Conservation (phyloP, 2,113 vertebrate genomes). For the Grus americana region DNA sequence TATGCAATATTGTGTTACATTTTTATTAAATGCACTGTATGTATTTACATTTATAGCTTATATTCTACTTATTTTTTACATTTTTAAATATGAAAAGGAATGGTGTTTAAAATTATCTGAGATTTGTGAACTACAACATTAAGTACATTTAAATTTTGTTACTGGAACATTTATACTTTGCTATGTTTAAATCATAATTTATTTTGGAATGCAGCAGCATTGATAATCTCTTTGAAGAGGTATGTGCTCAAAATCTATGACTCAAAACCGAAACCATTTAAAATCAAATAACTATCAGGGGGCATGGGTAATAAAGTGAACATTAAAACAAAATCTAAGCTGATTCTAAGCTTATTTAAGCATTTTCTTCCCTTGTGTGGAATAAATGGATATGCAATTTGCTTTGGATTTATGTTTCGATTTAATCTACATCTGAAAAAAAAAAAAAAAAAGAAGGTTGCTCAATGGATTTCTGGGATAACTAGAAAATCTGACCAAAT, state of each 20-base stretch:
- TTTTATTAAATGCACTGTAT: neutral
- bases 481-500: conserved; percentile 1
- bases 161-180: neutral
- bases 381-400: conserved; percentile 12
- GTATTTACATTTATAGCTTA: neutral
- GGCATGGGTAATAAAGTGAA: neutral
- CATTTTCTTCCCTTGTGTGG: neutral
- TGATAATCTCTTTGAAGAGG: neutral
- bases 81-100: neutral
- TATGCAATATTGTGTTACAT: neutral
- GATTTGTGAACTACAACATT: neutral
- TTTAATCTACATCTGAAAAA: neutral
- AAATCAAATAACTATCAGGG: conserved; percentile 1
- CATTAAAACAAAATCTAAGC: neutral
- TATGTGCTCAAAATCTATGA: neutral
- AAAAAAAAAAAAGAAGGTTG: neutral
- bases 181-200: neutral
- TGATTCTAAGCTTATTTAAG: neutral
- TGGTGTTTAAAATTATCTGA: neutral
- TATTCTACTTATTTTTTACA: neutral
- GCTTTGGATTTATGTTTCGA: neutral
- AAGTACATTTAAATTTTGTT: neutral
- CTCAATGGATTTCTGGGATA: neutral
- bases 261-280: neutral
- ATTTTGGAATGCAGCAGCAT: neutral